Evolutionary conservation across 2,797 vertebrate genomes (phyloP), one percentile per base, ranked within the genome.

Genomic region (Lerista edwardsae): DNA sequence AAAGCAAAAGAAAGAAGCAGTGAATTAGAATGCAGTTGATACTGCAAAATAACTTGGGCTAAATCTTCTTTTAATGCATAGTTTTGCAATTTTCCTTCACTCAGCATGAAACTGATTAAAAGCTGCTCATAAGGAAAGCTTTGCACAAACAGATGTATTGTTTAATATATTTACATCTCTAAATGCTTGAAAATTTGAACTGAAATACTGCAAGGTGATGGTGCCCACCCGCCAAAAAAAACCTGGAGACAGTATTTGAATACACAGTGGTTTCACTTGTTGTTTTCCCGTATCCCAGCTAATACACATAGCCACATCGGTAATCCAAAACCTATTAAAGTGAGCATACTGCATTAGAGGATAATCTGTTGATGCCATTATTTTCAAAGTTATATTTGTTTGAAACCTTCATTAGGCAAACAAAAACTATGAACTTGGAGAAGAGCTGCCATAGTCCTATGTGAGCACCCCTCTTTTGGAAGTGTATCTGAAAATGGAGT

Each of bases 51-150:
- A 96, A 96, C 94, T 96, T 96, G 92, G 89, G 75, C 91, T 94
- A 96, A 97, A 96, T 96, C 96, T 96, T 95, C 93, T 94, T 96
- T 94, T 95, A 96, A 96, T 96, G 94, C 94, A 95, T 94, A 96
- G 95, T 96, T 96, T 86, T 95, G 95, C 95, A 93, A 95, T 96
- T 96, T 96, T 95, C 95, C 95, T 95, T 94, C 91, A 91, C 96
- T 91, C 95, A 95, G 96, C 95, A 73, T 94, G 94, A 95, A 95
- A 95, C 95, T 97, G 96, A 97, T 96, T 96, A 96, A 96, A 96
- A 95, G 93, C 93, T 86, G 94, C 91, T 94, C 90, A 86, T 91
- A 91, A 94, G 90, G 86, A 92, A 93, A 90, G 81, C 90, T 93
- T 91, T 84, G 71, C 91, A 94, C 88, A 92, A 95, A 92, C 36